Percentiles rank a stretch among this genome's conserved stretches.
These are phyloP conservation scores for Apis mellifera DNA, from an alignment of 1,140 invertebrate species.

Conservation along the genomic window DNA sequence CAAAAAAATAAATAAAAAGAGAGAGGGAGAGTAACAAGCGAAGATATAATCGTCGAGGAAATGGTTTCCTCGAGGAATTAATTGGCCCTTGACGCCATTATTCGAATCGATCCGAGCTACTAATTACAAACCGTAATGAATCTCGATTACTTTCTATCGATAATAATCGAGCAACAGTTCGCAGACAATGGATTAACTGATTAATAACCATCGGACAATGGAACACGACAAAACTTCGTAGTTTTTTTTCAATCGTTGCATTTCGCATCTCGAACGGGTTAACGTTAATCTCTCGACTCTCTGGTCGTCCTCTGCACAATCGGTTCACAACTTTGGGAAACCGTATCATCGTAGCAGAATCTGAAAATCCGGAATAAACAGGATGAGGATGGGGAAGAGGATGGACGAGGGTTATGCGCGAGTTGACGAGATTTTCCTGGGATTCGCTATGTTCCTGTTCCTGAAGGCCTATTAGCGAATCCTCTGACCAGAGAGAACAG, in stretches of 20 bases:
- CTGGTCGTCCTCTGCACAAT: neutral
- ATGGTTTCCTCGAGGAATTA: neutral
- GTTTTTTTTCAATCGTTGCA: neutral
- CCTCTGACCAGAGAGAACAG: conserved; percentile 28
- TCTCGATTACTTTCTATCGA: neutral
- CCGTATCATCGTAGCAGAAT: conserved; percentile 21
- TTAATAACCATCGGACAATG: neutral
- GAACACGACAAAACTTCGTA: neutral
- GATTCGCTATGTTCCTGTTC: conserved; percentile 39
- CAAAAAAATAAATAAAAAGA: neutral
- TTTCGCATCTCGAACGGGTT: no score
- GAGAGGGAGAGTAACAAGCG: neutral
- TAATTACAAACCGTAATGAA: conserved; percentile 1
- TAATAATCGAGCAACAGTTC: neutral
- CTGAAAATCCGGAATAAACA: conserved; percentile 46
- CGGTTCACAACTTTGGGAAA: neutral
- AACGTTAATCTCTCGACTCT: neutral
- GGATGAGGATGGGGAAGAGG: conserved; percentile 6
- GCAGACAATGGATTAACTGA: no score
- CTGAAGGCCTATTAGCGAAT: conserved; percentile 60
- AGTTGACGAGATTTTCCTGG: conserved; percentile 39
- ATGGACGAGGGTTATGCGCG: neutral
- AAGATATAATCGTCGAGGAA: neutral
- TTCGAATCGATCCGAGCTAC: neutral
- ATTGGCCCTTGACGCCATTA: conserved; percentile 22